Conservation (phyloP, 2,888 invertebrate species). For the Ptychoptera contaminata region DNA sequence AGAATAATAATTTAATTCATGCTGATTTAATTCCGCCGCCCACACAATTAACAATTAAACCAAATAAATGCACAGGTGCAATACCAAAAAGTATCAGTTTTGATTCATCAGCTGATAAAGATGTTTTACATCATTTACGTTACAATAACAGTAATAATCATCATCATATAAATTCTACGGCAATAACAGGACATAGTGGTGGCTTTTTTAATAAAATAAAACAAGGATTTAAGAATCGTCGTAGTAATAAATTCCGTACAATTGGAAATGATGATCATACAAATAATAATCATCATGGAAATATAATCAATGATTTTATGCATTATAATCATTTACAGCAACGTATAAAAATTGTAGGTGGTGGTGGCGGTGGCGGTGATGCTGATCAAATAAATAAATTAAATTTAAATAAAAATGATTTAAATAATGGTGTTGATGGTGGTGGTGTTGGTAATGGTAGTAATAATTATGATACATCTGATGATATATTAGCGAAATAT, state of each 20-base stretch:
- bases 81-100: conserved; percentile 87
- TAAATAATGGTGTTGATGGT: neutral
- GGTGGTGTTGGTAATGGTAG: neutral
- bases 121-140: conserved; percentile 35
- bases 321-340: too few species aligned
- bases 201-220: conserved; percentile 61
- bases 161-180: neutral
- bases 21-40: conserved; percentile 2
- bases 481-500: conserved; percentile 92
- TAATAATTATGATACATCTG: conserved; percentile 49
- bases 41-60: conserved; percentile 37
- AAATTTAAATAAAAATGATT: neutral
- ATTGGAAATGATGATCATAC: conserved; percentile 11
- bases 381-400: conserved; percentile 7
- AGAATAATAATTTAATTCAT: conserved; percentile 10
- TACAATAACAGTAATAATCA: conserved; percentile 25
- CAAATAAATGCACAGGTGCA: conserved; percentile 44
- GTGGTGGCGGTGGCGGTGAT: conserved; percentile 8
- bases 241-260: conserved; percentile 32
- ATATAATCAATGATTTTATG: neutral
- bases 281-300: neutral
- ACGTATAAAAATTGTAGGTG: neutral
- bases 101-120: conserved; percentile 74
- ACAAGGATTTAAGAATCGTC: conserved; percentile 47
- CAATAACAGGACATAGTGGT: conserved; percentile 27